Evolutionary conservation across 2,888 invertebrate species (phyloP).

Genomic region (Stenodema calcarata): DNA sequence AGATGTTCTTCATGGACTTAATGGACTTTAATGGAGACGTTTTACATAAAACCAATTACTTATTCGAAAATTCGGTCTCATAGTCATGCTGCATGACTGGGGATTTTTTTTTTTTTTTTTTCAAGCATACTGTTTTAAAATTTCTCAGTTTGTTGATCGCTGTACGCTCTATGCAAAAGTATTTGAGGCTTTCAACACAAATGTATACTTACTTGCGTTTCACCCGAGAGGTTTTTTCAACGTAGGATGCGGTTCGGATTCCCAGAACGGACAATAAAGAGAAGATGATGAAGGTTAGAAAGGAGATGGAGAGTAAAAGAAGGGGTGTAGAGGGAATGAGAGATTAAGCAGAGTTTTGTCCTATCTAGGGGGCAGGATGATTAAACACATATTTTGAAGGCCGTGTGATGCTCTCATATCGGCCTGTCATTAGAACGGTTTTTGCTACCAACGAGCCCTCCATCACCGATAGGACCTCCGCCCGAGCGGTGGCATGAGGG

Average conservation of each 20-base stretch:
- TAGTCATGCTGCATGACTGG: too few relatives aligned
- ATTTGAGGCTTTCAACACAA: too few relatives aligned
- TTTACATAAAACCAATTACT: too few relatives aligned
- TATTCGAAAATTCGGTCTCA: too few relatives aligned
- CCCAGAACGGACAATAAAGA: background rate
- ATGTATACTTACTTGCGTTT: too few relatives aligned
- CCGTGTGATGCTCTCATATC: background rate
- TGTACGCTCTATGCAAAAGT: too few relatives aligned
- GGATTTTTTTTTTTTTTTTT: too few relatives aligned
- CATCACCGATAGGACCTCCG: background rate
- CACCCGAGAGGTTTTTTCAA: background rate
- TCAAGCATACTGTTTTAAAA: too few relatives aligned
- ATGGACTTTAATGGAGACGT: too few relatives aligned
- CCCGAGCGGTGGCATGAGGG: background rate
- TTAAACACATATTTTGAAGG: background rate
- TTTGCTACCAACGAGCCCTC: background rate
- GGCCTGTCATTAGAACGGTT: background rate
- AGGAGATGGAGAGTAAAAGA: background rate
- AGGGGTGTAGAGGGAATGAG: background rate
- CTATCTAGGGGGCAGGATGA: background rate
- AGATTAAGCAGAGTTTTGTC: constrained; percentile 1
- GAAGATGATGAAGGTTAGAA: background rate
- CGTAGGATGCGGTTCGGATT: background rate
- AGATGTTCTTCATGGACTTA: too few relatives aligned
- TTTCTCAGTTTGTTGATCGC: too few relatives aligned